These are phyloP conservation scores for Plagodis pulveraria DNA, from an alignment of 2,888 invertebrate genomes.

Conservation along the genomic window DNA sequence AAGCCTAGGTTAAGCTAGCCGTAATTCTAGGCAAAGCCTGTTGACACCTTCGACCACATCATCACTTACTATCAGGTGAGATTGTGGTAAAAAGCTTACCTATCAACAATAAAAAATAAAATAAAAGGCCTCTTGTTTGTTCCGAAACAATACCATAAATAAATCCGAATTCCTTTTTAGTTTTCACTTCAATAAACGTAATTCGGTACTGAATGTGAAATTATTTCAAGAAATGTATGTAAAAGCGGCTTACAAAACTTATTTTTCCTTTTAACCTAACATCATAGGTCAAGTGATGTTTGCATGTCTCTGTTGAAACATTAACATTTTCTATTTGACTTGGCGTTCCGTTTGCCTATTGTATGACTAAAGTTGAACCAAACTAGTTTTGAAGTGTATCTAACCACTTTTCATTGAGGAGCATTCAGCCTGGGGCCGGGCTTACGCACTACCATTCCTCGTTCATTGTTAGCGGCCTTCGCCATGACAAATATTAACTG, in stretches of 20 bases:
- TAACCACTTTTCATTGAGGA: constrained; percentile 9
- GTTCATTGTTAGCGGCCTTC: constrained; percentile 11
- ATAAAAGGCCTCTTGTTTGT: no score
- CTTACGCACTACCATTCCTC: constrained; percentile 5
- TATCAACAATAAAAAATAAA: no score
- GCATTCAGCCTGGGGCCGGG: constrained; percentile 4
- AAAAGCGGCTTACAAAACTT: constrained; percentile 10
- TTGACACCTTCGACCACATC: no score
- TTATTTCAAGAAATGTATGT: constrained; percentile 13
- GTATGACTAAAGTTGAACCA: constrained; percentile 4
- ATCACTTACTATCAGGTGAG: no score
- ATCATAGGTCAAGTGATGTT: background rate
- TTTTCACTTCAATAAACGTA: no score
- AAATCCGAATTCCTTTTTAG: no score
- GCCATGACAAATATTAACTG: background rate
- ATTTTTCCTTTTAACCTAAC: background rate
- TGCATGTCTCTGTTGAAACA: background rate
- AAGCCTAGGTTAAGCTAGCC: no score
- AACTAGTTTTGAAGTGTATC: constrained; percentile 11
- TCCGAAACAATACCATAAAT: no score
- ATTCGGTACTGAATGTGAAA: background rate
- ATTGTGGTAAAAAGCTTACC: no score
- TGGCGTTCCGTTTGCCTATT: constrained; percentile 4
- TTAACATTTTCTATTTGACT: constrained; percentile 11
- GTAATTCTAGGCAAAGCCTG: no score